These are phyloP conservation scores for Pseudochaenichthys georgianus DNA, from an alignment of 2,797 vertebrate species.

Conservation along the genomic window DNA sequence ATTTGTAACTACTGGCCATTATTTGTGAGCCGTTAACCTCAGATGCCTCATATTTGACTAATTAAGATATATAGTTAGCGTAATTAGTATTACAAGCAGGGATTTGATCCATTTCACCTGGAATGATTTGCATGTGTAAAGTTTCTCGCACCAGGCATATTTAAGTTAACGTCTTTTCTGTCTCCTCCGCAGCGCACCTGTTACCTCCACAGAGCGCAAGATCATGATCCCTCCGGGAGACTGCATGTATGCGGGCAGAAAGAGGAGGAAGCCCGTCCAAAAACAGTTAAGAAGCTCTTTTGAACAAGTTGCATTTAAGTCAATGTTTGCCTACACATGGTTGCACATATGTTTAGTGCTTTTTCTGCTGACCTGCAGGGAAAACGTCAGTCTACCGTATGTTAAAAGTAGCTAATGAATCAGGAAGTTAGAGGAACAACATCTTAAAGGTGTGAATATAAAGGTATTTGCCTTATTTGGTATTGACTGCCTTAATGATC, in stretches of 20 bases:
- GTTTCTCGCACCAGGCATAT: constrained; percentile 8
- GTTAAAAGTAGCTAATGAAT: neutral
- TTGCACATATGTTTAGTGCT: neutral
- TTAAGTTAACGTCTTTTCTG: constrained; percentile 42
- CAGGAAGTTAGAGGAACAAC: constrained; percentile 20
- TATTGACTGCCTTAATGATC: neutral
- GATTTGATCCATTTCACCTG: constrained; percentile 6
- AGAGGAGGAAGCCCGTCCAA: constrained; percentile 95
- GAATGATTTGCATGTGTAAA: neutral
- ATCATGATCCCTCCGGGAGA: constrained; percentile 97
- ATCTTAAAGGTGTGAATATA: constrained; percentile 6
- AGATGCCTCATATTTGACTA: neutral
- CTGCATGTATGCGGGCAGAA: constrained; percentile 96
- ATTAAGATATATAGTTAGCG: neutral
- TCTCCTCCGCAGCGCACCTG: constrained; percentile 81
- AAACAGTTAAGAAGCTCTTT: constrained; percentile 91
- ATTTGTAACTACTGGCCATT: neutral
- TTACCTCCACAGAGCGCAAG: constrained; percentile 82
- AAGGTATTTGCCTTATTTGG: neutral
- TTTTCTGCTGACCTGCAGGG: neutral
- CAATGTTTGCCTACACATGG: neutral
- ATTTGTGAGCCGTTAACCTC: neutral
- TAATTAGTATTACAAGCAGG: neutral
- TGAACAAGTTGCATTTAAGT: neutral
- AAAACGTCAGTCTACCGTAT: neutral